Percentiles rank a stretch among this genome's conserved stretches.
These are phyloP conservation scores for Drosophila maculinotata DNA, from an alignment of 2,888 invertebrate genomes.

Conservation along the genomic window DNA sequence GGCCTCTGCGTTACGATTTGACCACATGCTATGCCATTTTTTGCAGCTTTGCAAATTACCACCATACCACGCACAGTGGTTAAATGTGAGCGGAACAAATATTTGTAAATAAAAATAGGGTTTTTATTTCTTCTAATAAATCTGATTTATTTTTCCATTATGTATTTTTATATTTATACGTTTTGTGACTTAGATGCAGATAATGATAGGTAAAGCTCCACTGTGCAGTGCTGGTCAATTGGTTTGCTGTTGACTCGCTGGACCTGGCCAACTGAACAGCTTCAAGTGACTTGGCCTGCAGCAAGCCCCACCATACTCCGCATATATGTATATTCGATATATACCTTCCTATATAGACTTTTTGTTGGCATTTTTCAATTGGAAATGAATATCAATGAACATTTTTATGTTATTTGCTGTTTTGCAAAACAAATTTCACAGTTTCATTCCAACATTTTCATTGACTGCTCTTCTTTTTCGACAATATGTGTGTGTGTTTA, in stretches of 20 bases:
- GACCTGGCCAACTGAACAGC: conserved; percentile 17
- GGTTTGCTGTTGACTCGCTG: conserved; percentile 38
- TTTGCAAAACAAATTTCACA: conserved; percentile 26
- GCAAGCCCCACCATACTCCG: conserved; percentile 3
- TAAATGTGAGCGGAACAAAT: too few species aligned
- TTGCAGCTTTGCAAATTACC: conserved; percentile 64
- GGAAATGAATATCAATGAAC: conserved; percentile 57
- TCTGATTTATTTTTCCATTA: not conserved
- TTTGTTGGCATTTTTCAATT: conserved; percentile 50
- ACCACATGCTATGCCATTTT: conserved; percentile 68
- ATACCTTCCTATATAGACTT: conserved; percentile 12
- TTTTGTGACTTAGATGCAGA: too few species aligned
- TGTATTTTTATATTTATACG: not conserved
- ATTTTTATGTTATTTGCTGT: conserved; percentile 39
- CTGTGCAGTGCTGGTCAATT: conserved; percentile 45
- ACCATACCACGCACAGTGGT: conserved; percentile 41
- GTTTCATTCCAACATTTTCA: conserved; percentile 13
- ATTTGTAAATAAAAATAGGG: too few species aligned
- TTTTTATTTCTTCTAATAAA: too few species aligned
- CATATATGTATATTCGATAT: conserved; percentile 6
- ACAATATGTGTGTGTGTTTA: conserved; percentile 20
- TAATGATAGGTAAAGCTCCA: conserved; percentile 2
- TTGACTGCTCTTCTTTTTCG: conserved; percentile 8
- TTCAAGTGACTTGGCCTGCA: conserved; percentile 31
- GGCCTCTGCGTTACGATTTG: conserved; percentile 46